Conservation (phyloP, 2,113 vertebrate species). For the Calyptomena viridis region DNA sequence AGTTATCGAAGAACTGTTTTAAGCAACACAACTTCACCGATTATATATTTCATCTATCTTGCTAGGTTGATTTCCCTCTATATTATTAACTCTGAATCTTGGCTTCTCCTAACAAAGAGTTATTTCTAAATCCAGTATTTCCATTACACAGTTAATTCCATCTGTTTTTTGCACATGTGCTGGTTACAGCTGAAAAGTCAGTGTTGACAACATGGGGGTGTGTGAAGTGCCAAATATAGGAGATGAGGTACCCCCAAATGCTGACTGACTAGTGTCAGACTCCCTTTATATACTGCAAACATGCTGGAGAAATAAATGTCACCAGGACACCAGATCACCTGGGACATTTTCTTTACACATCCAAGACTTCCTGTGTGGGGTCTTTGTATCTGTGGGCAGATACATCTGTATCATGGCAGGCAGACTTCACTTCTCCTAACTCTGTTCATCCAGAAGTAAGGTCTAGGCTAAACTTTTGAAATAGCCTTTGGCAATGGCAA, state of each 20-base stretch:
- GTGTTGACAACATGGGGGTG: neutral
- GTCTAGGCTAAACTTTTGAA: neutral
- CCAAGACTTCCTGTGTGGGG: neutral
- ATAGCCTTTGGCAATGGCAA: neutral
- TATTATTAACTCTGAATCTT: neutral
- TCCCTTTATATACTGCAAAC: neutral
- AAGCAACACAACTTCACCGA: neutral
- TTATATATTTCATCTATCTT: neutral
- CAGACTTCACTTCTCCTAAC: neutral
- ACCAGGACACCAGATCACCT: neutral
- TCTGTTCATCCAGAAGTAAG: neutral
- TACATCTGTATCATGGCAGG: neutral
- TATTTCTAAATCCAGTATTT: conserved; percentile 1
- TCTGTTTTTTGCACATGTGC: neutral
- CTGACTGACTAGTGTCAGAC: neutral
- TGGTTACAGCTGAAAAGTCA: neutral
- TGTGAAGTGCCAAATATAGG: neutral
- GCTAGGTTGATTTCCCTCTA: neutral
- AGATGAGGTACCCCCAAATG: neutral
- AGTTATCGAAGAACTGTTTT: neutral
- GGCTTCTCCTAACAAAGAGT: neutral
- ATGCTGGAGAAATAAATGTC: neutral
- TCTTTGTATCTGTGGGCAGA: neutral
- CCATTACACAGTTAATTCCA: neutral
- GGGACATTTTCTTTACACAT: neutral